Conservation (phyloP, 2,888 invertebrate species). For the Tetranychus truncatus region DNA sequence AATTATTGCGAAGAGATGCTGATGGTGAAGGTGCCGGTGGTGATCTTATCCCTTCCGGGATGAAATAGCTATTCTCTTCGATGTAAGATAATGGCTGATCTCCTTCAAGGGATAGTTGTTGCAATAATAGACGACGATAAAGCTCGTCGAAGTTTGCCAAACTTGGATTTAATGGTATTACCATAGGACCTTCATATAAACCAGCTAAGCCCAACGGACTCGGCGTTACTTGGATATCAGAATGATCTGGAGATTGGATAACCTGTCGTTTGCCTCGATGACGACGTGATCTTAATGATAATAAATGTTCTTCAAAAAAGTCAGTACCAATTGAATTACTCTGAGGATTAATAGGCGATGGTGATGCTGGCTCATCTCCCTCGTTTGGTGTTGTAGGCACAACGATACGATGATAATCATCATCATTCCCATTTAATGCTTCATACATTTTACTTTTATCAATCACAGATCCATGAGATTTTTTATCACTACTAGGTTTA, state of each 20-base stretch:
- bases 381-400: background rate
- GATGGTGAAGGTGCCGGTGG: background rate
- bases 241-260: background rate
- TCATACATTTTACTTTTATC: background rate
- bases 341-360: background rate
- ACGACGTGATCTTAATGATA: background rate
- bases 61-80: background rate
- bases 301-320: conserved; percentile 2
- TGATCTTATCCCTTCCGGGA: background rate
- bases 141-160: background rate
- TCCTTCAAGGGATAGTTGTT: background rate
- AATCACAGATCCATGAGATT: background rate
- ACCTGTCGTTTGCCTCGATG: background rate
- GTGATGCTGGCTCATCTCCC: background rate
- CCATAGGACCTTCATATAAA: background rate
- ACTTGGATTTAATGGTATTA: background rate
- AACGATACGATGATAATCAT: background rate
- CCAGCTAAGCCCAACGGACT: background rate
- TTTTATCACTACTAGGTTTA: background rate
- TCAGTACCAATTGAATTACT: background rate
- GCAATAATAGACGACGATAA: background rate
- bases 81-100: background rate
- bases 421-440: background rate
- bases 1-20: background rate
- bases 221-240: background rate